A percentile compares a stretch with the other conserved stretches of the same genome.
Conservation (phyloP, 1,140 invertebrate genomes). For the Dolichoris vasculosae region DNA sequence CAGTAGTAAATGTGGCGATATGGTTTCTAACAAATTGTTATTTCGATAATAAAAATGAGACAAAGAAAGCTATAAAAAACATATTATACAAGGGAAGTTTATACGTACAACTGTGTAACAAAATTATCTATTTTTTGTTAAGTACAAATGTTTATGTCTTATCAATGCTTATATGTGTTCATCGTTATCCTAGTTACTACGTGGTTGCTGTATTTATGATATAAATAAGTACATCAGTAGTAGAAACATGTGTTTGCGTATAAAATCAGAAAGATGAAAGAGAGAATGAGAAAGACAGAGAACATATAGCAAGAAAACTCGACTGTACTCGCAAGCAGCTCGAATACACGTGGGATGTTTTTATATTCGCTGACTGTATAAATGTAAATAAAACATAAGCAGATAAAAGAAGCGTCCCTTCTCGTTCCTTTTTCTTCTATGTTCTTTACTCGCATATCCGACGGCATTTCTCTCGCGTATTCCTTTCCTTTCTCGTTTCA, state of each 20-base stretch:
- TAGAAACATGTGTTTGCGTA: too few relatives aligned
- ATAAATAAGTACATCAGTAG: conserved; percentile 53
- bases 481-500: not conserved
- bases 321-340: not conserved
- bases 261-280: conserved; percentile 17
- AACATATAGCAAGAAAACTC: not conserved
- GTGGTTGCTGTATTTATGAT: conserved; percentile 4
- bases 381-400: conserved; percentile 51
- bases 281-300: not conserved
- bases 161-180: not conserved
- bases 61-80: not conserved
- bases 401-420: conserved; percentile 53
- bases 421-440: conserved; percentile 31
- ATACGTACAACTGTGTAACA: not conserved
- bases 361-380: conserved; percentile 52
- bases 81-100: not conserved
- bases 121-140: not conserved
- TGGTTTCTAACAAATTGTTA: not conserved
- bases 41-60: not conserved
- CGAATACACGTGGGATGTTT: conserved; percentile 41
- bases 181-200: not conserved
- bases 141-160: not conserved
- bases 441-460: conserved; percentile 19
- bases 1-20: not conserved
- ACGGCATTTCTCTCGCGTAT: conserved; percentile 32